Evolutionary conservation across 1,140 invertebrate species (phyloP), one percentile per base, ranked within the genome.

Genomic region (Meloidogyne chitwoodi): DNA sequence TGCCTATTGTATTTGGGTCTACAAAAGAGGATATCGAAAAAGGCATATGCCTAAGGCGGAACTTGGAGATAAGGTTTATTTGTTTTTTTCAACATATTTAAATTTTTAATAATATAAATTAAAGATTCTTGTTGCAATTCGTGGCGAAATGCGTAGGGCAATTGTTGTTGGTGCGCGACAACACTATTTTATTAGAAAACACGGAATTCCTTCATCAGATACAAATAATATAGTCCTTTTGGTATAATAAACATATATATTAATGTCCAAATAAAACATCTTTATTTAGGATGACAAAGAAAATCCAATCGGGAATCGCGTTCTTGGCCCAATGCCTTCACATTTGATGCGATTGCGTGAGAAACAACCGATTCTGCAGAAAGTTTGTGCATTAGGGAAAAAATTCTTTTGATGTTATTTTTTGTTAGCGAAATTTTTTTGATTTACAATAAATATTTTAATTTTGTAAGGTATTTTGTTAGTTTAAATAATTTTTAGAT

Each of bases 211-310:
- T 0, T 93, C 92, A 84, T 96, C 94, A 89, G 96, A 99, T 88
- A 94, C 92, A 79, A 99, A 99, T 86, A 99, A 99, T 89, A 87
- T 98, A 76, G 95, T 99, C 1, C 88, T 99, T 0, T 93, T 99
- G 31, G 83, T 82, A 67, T 8, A 77, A 24, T 24, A 41, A 26
- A 48, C 5, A 31, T 3, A 6, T 38, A 8, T 38, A 4, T 10
- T 75, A 16, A 10, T 14, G 16, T 10, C 0, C 2, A n/a, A 24
- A 64, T 24, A 11, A 22, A 11, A 69, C 34, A 63, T 38, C n/a
- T 38, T 82, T 64, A 22, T 83, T 77, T 31, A 81, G 71, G 95
- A 98, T 85, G 94, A 98, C 82, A 93, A 92, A 88, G 95, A 94
- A 16, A 80, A 92, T 91, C 95, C 96, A 0, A 88, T 96, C 14